Conservation (phyloP, 30 jellyfish, hydroid and myxozoan genomes). For the Turritopsis dohrnii region DNA sequence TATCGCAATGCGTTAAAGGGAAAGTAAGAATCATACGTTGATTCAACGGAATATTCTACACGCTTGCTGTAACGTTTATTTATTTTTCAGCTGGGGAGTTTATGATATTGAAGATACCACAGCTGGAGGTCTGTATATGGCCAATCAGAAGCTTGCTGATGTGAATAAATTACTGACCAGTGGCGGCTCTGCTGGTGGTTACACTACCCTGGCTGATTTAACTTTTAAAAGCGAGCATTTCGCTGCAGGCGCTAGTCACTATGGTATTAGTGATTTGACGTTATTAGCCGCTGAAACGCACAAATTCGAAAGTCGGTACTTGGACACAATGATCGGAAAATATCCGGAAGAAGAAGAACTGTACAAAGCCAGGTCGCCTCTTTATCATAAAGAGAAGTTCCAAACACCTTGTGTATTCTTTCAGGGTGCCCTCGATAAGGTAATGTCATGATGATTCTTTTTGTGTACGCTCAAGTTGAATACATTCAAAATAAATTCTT, state of each 20-base stretch:
- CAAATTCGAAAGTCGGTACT: constrained; percentile 71
- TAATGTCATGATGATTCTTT: neutral
- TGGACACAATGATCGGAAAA: constrained; percentile 51
- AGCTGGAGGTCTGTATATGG: constrained; percentile 65
- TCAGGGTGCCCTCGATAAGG: constrained; percentile 91
- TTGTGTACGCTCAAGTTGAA: neutral
- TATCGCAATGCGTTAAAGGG: constrained; percentile 54
- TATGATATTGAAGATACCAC: constrained; percentile 75
- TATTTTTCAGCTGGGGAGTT: constrained; percentile 71
- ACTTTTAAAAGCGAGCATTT: constrained; percentile 56
- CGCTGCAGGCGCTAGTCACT: constrained; percentile 82
- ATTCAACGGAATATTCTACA: no score
- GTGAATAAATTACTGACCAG: constrained; percentile 48
- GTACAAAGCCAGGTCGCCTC: constrained; percentile 69
- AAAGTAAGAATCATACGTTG: constrained; percentile 57
- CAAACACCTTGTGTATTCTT: constrained; percentile 64
- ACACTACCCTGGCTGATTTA: constrained; percentile 58
- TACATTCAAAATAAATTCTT: neutral
- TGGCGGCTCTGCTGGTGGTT: constrained; percentile 97
- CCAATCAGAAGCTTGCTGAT: constrained; percentile 59
- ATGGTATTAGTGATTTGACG: constrained; percentile 61
- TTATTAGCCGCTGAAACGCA: constrained; percentile 59
- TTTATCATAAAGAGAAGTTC: constrained; percentile 49
- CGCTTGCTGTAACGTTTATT: no score
- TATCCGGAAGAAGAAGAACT: constrained; percentile 49